phyloP scores from a whole-genome alignment of 1,140 invertebrate species.

The Dolichoris vasculosae region DNA sequence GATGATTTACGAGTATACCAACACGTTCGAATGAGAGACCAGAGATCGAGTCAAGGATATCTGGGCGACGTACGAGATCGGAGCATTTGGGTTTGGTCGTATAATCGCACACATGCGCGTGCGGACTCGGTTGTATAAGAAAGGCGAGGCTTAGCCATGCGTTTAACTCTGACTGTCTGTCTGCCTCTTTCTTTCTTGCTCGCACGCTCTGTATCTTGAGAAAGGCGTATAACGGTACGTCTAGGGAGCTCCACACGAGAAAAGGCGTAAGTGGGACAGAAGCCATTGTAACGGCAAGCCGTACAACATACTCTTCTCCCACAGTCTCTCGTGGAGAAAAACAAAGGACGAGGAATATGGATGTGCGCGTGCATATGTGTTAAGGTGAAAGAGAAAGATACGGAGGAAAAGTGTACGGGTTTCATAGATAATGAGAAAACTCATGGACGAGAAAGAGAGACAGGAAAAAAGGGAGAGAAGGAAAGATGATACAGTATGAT shows the following conservation, averaged over 20 bases:
- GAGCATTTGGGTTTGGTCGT: not conserved
- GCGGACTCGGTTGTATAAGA: not conserved
- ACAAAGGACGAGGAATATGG: constrained; percentile 2
- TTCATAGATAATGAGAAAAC: constrained; percentile 12
- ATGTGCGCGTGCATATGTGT: not conserved
- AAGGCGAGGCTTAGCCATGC: constrained; percentile 12
- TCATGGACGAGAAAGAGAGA: constrained; percentile 17
- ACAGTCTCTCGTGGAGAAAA: not conserved
- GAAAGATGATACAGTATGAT: not conserved
- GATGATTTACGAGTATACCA: too few species aligned
- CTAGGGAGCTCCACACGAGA: not conserved
- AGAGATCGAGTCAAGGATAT: constrained; percentile 22
- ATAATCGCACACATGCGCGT: too few species aligned
- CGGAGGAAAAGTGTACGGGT: not conserved
- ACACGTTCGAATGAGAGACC: not conserved
- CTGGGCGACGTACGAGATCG: too few species aligned
- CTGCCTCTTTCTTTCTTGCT: not conserved
- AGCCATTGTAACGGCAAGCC: constrained; percentile 14
- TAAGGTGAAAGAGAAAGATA: constrained; percentile 20
- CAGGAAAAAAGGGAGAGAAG: constrained; percentile 18
- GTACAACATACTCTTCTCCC: not conserved
- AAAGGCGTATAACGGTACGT: constrained; percentile 43
- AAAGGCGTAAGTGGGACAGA: constrained; percentile 41
- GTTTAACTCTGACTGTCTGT: not conserved
- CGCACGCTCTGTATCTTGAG: not conserved